Evolutionary conservation across 2,113 vertebrate species (phyloP).

Genomic region (Ardeotis arabs): DNA sequence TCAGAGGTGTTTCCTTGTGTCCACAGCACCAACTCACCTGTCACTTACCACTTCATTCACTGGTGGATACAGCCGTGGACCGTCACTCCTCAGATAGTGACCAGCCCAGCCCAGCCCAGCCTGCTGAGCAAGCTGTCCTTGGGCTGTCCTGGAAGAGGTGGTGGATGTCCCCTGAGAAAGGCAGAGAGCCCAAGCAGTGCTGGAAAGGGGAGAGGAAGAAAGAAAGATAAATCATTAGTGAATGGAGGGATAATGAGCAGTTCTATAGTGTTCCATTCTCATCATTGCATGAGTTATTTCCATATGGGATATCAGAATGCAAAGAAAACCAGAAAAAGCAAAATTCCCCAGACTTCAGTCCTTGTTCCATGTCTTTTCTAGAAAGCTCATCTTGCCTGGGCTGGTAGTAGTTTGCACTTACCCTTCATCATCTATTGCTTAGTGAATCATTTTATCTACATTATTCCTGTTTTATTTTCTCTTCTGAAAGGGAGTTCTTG

Average conservation of each 20-base stretch:
- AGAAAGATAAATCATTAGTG: not conserved
- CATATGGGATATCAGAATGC: not conserved
- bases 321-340: not conserved
- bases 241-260: not conserved
- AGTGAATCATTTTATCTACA: not conserved
- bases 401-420: not conserved
- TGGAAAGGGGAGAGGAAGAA: not conserved
- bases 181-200: not conserved
- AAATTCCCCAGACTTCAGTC: not conserved
- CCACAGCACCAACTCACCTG: not conserved
- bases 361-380: not conserved
- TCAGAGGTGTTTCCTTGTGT: not conserved
- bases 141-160: not conserved
- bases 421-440: not conserved
- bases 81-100: not conserved
- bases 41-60: not conserved
- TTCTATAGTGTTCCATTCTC: not conserved
- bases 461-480: not conserved
- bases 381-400: not conserved
- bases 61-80: not conserved
- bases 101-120: not conserved
- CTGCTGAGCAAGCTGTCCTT: not conserved
- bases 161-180: not conserved
- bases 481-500: not conserved
- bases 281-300: not conserved